phyloP scores from a whole-genome alignment of 2,797 vertebrate genomes.

The Mus minutoides region DNA sequence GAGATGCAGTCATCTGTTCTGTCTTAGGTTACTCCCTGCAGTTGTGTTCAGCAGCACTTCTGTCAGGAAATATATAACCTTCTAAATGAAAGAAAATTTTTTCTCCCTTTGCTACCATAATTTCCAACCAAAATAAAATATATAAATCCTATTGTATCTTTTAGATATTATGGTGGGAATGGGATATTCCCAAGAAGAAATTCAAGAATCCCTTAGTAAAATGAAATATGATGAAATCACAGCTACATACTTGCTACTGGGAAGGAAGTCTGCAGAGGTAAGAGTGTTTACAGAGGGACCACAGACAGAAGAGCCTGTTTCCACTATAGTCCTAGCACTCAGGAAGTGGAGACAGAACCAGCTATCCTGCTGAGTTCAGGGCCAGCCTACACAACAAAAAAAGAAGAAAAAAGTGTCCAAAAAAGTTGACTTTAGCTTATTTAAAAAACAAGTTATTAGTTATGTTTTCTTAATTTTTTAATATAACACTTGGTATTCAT shows the following conservation, averaged over 20 bases:
- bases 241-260: conserved; percentile 96
- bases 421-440: background rate
- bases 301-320: background rate
- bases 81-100: conserved; percentile 43
- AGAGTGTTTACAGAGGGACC: conserved; percentile 75
- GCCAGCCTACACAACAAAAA: background rate
- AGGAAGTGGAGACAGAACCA: background rate
- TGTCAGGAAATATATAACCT: conserved; percentile 28
- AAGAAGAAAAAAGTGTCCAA: background rate
- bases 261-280: conserved; percentile 97
- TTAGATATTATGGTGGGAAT: conserved; percentile 98
- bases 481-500: background rate
- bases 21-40: background rate
- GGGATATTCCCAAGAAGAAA: conserved; percentile 98
- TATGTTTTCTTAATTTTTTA: conserved; percentile 7
- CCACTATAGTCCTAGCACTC: background rate
- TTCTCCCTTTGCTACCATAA: conserved; percentile 28
- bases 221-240: conserved; percentile 99
- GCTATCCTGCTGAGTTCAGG: background rate
- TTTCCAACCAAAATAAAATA: conserved; percentile 46
- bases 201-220: conserved; percentile 98
- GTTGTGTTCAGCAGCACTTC: background rate
- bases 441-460: background rate
- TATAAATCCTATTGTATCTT: conserved; percentile 68
- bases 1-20: background rate